A percentile compares a stretch with the other conserved stretches of the same genome.
These are phyloP conservation scores for Amblyteles armatorius DNA, from an alignment of 2,888 invertebrate genomes.

Conservation along the genomic window DNA sequence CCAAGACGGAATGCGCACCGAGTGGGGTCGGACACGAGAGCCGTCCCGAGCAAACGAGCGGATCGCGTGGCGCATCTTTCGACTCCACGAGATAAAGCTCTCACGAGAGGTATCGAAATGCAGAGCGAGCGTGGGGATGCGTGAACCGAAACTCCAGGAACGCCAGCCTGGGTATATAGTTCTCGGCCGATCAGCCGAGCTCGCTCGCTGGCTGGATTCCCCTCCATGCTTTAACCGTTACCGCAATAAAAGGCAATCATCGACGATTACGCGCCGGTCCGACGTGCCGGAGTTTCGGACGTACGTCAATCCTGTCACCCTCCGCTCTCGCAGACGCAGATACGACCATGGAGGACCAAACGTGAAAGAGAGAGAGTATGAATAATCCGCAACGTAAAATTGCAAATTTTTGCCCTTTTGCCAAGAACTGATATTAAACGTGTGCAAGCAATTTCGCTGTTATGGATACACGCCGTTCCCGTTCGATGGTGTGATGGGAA, in stretches of 20 bases:
- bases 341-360: constrained; percentile 4
- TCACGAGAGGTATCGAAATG: constrained; percentile 30
- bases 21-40: constrained; percentile 4
- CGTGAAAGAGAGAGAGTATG: constrained; percentile 51
- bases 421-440: constrained; percentile 80
- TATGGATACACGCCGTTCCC: constrained; percentile 77
- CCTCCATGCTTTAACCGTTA: constrained; percentile 81
- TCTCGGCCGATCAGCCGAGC: constrained; percentile 50
- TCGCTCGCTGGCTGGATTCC: constrained; percentile 77
- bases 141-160: constrained; percentile 57
- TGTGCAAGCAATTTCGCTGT: constrained; percentile 81
- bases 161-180: constrained; percentile 51
- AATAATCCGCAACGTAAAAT: constrained; percentile 77
- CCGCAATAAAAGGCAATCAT: constrained; percentile 83
- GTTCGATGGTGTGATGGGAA: constrained; percentile 74
- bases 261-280: constrained; percentile 78
- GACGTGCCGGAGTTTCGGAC: constrained; percentile 71
- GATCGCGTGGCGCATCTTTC: constrained; percentile 72
- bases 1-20: constrained; percentile 8
- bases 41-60: constrained; percentile 69
- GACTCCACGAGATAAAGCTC: constrained; percentile 63
- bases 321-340: constrained; percentile 40
- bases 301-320: constrained; percentile 76
- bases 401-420: constrained; percentile 78
- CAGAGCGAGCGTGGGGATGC: constrained; percentile 48